Base-by-base conservation (phyloP, 2,113 vertebrate species). In the Ciconia maguari region DNA sequence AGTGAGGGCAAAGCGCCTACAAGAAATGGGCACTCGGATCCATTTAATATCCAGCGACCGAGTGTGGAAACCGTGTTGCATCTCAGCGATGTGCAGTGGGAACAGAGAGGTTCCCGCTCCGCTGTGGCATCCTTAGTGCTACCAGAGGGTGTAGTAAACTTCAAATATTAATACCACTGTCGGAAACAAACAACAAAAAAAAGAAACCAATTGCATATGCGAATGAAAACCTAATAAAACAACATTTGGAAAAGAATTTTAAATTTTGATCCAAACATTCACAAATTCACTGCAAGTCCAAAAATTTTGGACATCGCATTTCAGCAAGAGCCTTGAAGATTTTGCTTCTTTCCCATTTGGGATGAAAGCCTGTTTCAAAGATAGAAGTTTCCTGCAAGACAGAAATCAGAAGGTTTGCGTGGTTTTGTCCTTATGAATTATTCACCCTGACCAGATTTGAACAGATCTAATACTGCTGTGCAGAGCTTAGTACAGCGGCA, bases 171-270 rank as follows among this genome's bases (percentile, higher is more conserved):
- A 89, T 11, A 46, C 3, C 20, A 4, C 9, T 48, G 11, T 25
- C 5, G 1, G 62, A 75, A 72, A 66, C 15, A 10, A 72, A 38
- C 38, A 21, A 13, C 34, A n/a, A 5, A 21, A 25, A 4, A 24
- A 46, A 30, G 3, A 2, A 3, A 17, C 25, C 4, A 1, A n/a
- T 36, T 54, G 12, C 17, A 38, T 10, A 19, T 44, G 58, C 21
- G 72, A 72, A 91, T 29, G 3, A 58, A 66, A 72, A 36, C 11
- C 10, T 13, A 27, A 57, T 38, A 25, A 36, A 79, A 51, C 20
- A 51, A 22, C 4, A 19, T 36, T 20, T n/a, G 14, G 3, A 1
- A 9, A 51, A n/a, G 30, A 21, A 10, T 7, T 1, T 20, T 22
- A 48, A 65, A 24, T 55, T 29, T 36, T 61, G 27, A 61, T 7